A percentile compares a stretch with the other conserved stretches of the same genome.
Conservation (phyloP, 2,113 vertebrate species). For the Urocolius indicus region DNA sequence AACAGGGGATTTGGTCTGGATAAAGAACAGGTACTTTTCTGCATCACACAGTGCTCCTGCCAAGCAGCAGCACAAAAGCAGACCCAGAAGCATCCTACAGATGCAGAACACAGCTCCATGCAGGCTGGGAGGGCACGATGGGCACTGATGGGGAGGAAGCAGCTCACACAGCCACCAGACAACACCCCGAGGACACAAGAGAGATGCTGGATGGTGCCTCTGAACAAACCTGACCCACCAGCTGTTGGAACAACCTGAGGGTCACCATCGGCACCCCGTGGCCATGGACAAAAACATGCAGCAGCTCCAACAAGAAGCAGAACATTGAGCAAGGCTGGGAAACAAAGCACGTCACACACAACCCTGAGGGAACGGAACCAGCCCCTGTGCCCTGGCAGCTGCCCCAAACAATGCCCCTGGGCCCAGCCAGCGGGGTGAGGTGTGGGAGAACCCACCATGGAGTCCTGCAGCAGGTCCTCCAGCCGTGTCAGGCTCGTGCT, state of each 20-base stretch:
- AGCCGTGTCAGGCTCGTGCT: conserved; percentile 90
- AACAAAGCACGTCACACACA: neutral
- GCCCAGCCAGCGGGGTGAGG: neutral
- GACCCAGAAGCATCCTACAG: neutral
- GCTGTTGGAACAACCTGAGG: neutral
- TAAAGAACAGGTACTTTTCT: neutral
- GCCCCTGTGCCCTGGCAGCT: neutral
- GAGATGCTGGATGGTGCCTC: neutral
- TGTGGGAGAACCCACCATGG: conserved; percentile 86
- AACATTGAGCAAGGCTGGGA: accelerated
- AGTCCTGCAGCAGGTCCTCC: conserved; percentile 97
- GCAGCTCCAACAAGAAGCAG: neutral
- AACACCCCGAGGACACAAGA: neutral
- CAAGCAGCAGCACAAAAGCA: neutral
- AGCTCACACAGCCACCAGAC: neutral
- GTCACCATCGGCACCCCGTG: neutral
- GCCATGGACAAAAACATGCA: neutral
- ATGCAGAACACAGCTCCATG: neutral
- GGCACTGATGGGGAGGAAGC: neutral
- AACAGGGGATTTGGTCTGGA: neutral
- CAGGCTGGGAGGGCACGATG: neutral
- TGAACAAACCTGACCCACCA: neutral
- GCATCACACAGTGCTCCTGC: accelerated
- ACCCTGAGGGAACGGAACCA: accelerated
- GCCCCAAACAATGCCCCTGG: neutral